These are phyloP conservation scores for Xiphias gladius DNA, from an alignment of 2,113 vertebrate genomes.

Conservation along the genomic window DNA sequence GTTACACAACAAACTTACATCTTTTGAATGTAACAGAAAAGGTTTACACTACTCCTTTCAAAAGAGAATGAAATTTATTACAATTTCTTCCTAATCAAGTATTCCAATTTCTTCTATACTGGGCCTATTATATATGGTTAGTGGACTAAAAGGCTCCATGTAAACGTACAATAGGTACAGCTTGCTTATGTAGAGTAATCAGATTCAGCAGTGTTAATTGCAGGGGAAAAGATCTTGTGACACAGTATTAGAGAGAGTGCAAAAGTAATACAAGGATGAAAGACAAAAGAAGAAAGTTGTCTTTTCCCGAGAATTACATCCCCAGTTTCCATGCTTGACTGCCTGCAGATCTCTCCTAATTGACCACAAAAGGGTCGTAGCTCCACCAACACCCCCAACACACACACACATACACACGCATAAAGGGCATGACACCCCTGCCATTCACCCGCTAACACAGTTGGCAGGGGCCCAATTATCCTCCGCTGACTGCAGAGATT, in stretches of 20 bases:
- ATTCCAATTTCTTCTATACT: not conserved
- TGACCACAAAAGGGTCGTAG: conserved; percentile 52
- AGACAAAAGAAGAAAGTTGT: conserved; percentile 23
- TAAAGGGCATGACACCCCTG: conserved; percentile 15
- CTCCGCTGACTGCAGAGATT: conserved; percentile 47
- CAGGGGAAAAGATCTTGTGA: not conserved
- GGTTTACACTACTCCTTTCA: not conserved
- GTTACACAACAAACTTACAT: conserved; percentile 6
- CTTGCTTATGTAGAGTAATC: not conserved
- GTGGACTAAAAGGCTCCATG: not conserved
- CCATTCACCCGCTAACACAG: conserved; percentile 62
- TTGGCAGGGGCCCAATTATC: conserved; percentile 67
- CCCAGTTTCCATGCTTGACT: conserved; percentile 41
- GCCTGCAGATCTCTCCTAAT: conserved; percentile 56
- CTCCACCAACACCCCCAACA: not conserved
- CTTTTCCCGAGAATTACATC: conserved; percentile 1
- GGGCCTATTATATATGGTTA: not conserved
- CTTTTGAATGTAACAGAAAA: not conserved
- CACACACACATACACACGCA: not conserved
- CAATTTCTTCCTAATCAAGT: not conserved
- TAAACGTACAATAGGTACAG: not conserved
- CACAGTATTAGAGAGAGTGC: not conserved
- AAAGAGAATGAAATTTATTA: no score
- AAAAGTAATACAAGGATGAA: not conserved
- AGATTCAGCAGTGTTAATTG: not conserved